phyloP scores from a whole-genome alignment of 2,113 vertebrate genomes.

The Fukomys damarensis region DNA sequence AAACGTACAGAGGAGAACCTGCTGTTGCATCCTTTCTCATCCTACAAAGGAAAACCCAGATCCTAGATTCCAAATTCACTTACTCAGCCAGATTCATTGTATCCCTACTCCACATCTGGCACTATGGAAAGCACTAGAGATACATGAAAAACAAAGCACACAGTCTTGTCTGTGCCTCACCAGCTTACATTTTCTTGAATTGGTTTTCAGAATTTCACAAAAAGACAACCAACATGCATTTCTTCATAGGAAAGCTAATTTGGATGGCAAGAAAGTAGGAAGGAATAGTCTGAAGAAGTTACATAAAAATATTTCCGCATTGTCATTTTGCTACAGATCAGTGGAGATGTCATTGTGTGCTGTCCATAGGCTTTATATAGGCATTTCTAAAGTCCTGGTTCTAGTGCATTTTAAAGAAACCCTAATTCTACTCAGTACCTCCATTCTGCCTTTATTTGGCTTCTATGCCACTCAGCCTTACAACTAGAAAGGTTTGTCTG shows the following conservation, averaged over 20 bases:
- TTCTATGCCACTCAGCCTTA: conserved; percentile 19
- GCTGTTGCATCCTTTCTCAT: not conserved
- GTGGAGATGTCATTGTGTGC: not conserved
- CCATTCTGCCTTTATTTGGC: not conserved
- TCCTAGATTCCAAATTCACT: not conserved
- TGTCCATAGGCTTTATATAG: not conserved
- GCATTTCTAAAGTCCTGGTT: not conserved
- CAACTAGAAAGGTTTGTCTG: not conserved
- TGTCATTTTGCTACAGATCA: conserved; percentile 3
- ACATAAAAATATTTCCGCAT: not conserved
- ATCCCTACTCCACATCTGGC: not conserved
- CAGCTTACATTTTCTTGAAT: not conserved
- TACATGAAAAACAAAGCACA: conserved; percentile 13
- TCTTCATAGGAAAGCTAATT: conserved; percentile 21
- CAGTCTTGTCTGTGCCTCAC: not conserved
- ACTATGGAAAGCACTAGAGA: not conserved
- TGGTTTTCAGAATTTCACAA: conserved; percentile 45
- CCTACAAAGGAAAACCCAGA: conserved; percentile 5
- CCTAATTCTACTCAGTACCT: not conserved
- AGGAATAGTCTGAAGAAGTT: not conserved
- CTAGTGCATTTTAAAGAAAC: not conserved
- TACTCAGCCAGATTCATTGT: not conserved
- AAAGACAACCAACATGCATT: conserved; percentile 11
- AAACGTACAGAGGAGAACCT: not conserved
- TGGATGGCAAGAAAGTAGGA: conserved; percentile 18